Conservation (phyloP, 2,888 invertebrate genomes). For the Andricus quercusramuli region DNA sequence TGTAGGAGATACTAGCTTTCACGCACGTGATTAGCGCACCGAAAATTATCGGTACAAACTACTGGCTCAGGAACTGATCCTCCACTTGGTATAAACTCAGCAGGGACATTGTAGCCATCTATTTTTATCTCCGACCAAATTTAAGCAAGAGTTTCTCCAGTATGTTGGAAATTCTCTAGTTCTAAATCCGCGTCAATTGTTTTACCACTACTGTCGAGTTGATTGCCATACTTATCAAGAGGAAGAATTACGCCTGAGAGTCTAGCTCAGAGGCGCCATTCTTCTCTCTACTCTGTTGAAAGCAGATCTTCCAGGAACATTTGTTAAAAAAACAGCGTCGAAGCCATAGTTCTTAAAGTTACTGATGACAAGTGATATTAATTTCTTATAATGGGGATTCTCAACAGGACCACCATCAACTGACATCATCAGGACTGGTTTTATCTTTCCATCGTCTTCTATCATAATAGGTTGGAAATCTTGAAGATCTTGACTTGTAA, state of each 20-base stretch:
- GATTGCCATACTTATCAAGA: constrained; percentile 65
- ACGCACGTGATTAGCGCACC: constrained; percentile 45
- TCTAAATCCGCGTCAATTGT: constrained; percentile 61
- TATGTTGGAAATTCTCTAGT: constrained; percentile 67
- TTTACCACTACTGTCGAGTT: constrained; percentile 57
- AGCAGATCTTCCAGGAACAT: constrained; percentile 64
- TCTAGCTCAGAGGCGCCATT: constrained; percentile 62
- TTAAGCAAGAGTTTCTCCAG: constrained; percentile 66
- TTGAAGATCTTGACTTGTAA: constrained; percentile 43
- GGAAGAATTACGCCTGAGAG: constrained; percentile 64
- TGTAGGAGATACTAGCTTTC: not conserved
- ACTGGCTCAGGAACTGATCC: not conserved
- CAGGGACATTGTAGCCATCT: constrained; percentile 58
- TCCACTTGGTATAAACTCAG: constrained; percentile 45
- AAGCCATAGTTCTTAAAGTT: constrained; percentile 60
- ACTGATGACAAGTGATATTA: constrained; percentile 58
- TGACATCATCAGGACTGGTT: constrained; percentile 66
- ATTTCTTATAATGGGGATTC: constrained; percentile 61
- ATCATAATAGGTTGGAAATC: constrained; percentile 54
- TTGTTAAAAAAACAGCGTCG: constrained; percentile 60
- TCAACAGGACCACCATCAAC: constrained; percentile 65
- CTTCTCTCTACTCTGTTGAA: constrained; percentile 70
- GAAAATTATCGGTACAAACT: not conserved
- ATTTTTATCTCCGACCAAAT: constrained; percentile 65
- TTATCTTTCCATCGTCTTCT: constrained; percentile 51